Base-by-base conservation (phyloP, 2,888 invertebrate genomes). In the Pedicia rivosa region DNA sequence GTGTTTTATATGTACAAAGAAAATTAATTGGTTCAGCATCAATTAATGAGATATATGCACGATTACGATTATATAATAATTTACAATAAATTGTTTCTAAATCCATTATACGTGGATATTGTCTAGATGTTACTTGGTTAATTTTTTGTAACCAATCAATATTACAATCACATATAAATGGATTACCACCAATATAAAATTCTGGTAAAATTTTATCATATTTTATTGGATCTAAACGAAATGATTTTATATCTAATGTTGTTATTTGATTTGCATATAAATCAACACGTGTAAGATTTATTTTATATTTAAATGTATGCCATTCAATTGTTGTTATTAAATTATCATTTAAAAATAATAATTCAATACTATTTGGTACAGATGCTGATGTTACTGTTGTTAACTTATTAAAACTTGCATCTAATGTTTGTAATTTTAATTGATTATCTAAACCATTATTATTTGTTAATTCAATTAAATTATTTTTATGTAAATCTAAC, bases 121-220 rank as follows among this genome's bases (percentile, higher is more conserved):
- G 86, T 39, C 86, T 67, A 38, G 87, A 67, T 49, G 80, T 78
- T 51, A 81, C 78, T 57, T 80, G 78, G 59, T 91, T 88, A 56
- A 91, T 84, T 50, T 87, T 70, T 57, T 90, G 88, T 51, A 92
- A 63, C 92, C 92, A 94, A 56, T 91, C 90, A 74, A 91, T 88
- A 48, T 84, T 86, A 66, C 92, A 94, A 59, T 90, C 87, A 56
- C 92, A 94, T 51, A 83, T 78, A 56, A 91, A 87, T 26, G 91
- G 92, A 67, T 94, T 94, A 37, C 86, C 87, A 26, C 86, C 88
- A 44, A 92, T 83, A 61, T 86, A 88, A 65, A 92, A 88, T 63
- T 88, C 84, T 10, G 90, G 88, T 46, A 87, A 64, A 37, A 77
- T 66, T 43, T 77, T 74, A 40, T 75, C 74, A 51, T 78, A 73